A percentile compares a stretch with the other conserved stretches of the same genome.
Conservation (phyloP, 2,888 invertebrate genomes). For the Netelia virgata region DNA sequence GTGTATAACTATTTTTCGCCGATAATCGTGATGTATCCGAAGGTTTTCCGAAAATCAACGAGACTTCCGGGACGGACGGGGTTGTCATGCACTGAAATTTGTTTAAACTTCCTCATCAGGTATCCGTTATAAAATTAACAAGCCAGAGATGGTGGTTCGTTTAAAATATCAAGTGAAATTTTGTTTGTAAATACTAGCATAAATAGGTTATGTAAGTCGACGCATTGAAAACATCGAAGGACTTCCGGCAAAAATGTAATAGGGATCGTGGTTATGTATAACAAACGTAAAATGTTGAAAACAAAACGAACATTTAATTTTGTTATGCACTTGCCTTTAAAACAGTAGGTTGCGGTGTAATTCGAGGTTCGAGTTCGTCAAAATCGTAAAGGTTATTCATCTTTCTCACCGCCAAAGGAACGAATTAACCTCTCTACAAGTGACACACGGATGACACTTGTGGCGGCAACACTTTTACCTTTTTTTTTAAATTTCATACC, state of each 20-base stretch:
- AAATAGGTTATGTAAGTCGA: too few relatives aligned
- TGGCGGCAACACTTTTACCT: too few relatives aligned
- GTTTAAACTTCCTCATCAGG: background rate
- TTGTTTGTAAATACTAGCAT: too few relatives aligned
- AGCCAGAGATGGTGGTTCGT: too few relatives aligned
- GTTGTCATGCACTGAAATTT: slow-evolving; percentile 73
- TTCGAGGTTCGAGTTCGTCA: slow-evolving; percentile 80
- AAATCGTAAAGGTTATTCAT: slow-evolving; percentile 73
- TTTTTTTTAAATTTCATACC: too few relatives aligned
- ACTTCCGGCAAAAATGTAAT: background rate
- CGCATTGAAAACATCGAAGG: too few relatives aligned
- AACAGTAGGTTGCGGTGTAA: slow-evolving; percentile 74
- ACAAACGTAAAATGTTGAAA: background rate
- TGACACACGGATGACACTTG: background rate
- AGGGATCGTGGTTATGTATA: background rate
- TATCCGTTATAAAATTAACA: background rate
- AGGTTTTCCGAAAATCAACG: slow-evolving; percentile 79
- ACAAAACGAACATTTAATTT: background rate
- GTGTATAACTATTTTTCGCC: slow-evolving; percentile 5
- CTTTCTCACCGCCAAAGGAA: slow-evolving; percentile 10
- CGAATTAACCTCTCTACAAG: slow-evolving; percentile 24
- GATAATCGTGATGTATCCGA: slow-evolving; percentile 2
- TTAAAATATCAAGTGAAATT: too few relatives aligned
- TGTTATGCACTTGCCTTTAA: slow-evolving; percentile 33
- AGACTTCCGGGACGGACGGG: slow-evolving; percentile 80